Conservation (phyloP, 2,888 invertebrate species). For the Nomada ruficornis region DNA sequence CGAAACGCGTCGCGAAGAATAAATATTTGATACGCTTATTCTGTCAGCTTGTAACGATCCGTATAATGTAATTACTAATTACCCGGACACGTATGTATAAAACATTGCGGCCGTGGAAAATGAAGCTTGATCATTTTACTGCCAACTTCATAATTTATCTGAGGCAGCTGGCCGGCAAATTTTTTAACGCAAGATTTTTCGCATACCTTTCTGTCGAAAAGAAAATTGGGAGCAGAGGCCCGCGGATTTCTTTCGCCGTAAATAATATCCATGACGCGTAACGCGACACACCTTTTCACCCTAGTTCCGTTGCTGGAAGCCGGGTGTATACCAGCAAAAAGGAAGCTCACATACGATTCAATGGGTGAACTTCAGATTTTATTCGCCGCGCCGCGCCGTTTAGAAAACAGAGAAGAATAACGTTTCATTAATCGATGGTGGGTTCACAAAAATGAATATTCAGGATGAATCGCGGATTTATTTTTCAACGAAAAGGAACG, state of each 20-base stretch:
- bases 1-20: background rate
- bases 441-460: no score
- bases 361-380: slow-evolving; percentile 6
- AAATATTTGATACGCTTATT: slow-evolving; percentile 8
- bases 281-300: background rate
- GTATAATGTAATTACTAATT: background rate
- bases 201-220: background rate
- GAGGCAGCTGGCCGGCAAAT: background rate
- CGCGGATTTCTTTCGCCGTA: background rate
- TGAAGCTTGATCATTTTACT: background rate
- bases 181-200: background rate
- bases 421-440: no score
- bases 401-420: no score
- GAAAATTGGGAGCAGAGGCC: background rate
- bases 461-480: background rate
- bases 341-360: slow-evolving; percentile 21
- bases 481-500: background rate
- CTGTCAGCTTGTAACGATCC: no score
- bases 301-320: background rate
- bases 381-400: no score
- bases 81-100: background rate
- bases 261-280: slow-evolving; percentile 19
- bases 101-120: background rate
- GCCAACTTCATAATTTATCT: background rate
- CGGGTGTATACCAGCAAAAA: background rate